Evolutionary conservation across 2,888 invertebrate species (phyloP), one percentile per base, ranked within the genome.

Genomic region (Xestoiulus laeticollis): DNA sequence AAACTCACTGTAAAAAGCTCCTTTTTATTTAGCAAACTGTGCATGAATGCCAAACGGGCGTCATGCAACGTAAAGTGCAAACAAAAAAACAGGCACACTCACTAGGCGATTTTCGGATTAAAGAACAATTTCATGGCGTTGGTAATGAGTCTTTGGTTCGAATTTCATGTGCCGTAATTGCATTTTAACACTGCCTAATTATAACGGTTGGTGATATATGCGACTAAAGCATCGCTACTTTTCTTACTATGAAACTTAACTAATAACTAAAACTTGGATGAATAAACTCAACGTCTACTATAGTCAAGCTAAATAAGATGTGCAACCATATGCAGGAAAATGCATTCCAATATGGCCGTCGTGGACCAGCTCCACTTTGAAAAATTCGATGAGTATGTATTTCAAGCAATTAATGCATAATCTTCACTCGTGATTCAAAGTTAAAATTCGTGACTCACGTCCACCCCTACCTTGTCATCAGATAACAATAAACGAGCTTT

Each of bases 391-490:
- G 22, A 22, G 59, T 78, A 26, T 30, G 16, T 30, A 30, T 30
- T 78, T 78, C 78, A 30, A 78, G 78, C 78, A 78, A 78, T 78
- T 78, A 78, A 78, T 26, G 78, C 30, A 78, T 78, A 78, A 78
- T 78, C 78, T 78, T 78, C 78, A 14, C 30, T 78, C 78, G 78
- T 78, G 78, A 78, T 78, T 12, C 30, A 14, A 26, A 78, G 78
- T 78, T 78, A 78, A 78, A 78, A 78, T 30, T 78, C 78, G 78
- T 78, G 78, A 78, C 78, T 78, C 78, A 78, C 78, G 78, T 78
- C 78, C 78, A 78, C 30, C 78, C 78, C 78, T 78, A 30, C 4
- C 78, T 78, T 78, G 78, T 78, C 78, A 78, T 78, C 78, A 78
- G 78, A 78, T 78, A 78, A 78, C 78, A 78, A 78, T 78, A 78